Base-by-base conservation (phyloP, 2,888 invertebrate species). In the Enoplolaimus lenunculus region DNA sequence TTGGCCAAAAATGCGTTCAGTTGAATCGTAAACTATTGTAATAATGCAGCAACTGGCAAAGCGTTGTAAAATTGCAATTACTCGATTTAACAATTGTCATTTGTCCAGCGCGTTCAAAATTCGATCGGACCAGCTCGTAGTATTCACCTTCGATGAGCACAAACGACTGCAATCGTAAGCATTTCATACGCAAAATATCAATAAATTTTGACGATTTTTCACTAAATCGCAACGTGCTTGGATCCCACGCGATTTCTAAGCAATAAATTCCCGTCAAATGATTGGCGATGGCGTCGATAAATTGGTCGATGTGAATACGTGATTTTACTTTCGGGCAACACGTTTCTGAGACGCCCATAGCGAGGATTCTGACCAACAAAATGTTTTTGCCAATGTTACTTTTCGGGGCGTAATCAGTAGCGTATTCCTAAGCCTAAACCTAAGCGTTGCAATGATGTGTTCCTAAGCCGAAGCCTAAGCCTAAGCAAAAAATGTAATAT, bases 121-220 rank as follows among this genome's bases (percentile, higher is more conserved):
- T 99, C 0, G 97, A 97, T 82, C 97, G 94, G 45, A 95, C 95
- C 75, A 97, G 90, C 84, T 98, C 98, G 81, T 95, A 99, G 83
- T 99, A 99, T 72, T 97, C 90, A 0, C 98, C 98, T 81, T 99
- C 98, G 80, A 94, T 93, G 62, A 99, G 85, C 26, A 93, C 92
- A 74, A 98, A 87, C 77, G 94, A 93, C 75, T 89, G 88, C 68
- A 99, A 84, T 80, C 93, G 90, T 0, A 93, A 85, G 78, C 97
- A 97, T 79, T 92, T 92, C 62, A 98, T 91, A 65, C 98, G 88
- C 73, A 99, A 85, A 67, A 94, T 90, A 82, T 99, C 98, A 75
- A 98, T 95, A 62, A 97, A 97, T 82, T 99, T 99, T 83, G 95
- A 95, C 80, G 95, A 95, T 83, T 99, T 98, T 83, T 99, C 98